Percentiles rank a stretch among this genome's conserved stretches.
These are phyloP conservation scores for Spodoptera frugiperda DNA, from an alignment of 1,140 invertebrate species.

Conservation along the genomic window DNA sequence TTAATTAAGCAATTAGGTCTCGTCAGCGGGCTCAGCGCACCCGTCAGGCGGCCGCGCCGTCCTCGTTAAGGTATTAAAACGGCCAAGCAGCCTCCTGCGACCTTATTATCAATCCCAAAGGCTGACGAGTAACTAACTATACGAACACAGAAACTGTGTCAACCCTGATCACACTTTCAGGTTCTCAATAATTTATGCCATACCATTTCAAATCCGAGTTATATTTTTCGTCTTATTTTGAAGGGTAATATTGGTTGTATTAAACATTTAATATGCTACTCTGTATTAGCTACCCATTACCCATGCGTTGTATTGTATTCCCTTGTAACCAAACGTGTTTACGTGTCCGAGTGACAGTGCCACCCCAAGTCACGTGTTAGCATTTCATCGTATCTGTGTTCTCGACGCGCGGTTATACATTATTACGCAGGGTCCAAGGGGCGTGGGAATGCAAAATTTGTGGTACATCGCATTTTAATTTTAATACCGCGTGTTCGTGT, in stretches of 20 bases:
- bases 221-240: background rate
- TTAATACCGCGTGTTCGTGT: slow-evolving; percentile 62
- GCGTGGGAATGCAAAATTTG: slow-evolving; percentile 61
- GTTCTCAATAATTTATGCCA: background rate
- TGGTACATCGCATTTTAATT: slow-evolving; percentile 63
- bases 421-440: slow-evolving; percentile 35
- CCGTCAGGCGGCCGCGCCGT: slow-evolving; percentile 51
- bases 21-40: slow-evolving; percentile 54
- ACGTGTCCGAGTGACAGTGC: slow-evolving; percentile 55
- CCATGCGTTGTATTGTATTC: slow-evolving; percentile 1
- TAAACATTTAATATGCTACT: background rate
- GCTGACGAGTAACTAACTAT: slow-evolving; percentile 6
- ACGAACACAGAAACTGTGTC: slow-evolving; percentile 13
- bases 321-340: background rate
- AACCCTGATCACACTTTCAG: slow-evolving; percentile 6
- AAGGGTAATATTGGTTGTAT: background rate
- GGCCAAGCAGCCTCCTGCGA: slow-evolving; percentile 56
- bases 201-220: too few relatives aligned
- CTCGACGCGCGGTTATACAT: slow-evolving; percentile 46
- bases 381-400: slow-evolving; percentile 63
- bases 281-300: background rate
- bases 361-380: slow-evolving; percentile 69
- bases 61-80: slow-evolving; percentile 67
- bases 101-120: slow-evolving; percentile 51
- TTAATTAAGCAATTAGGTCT: slow-evolving; percentile 75